These are phyloP conservation scores for Novumbra hubbsi DNA, from an alignment of 2,797 vertebrate species.

Conservation along the genomic window DNA sequence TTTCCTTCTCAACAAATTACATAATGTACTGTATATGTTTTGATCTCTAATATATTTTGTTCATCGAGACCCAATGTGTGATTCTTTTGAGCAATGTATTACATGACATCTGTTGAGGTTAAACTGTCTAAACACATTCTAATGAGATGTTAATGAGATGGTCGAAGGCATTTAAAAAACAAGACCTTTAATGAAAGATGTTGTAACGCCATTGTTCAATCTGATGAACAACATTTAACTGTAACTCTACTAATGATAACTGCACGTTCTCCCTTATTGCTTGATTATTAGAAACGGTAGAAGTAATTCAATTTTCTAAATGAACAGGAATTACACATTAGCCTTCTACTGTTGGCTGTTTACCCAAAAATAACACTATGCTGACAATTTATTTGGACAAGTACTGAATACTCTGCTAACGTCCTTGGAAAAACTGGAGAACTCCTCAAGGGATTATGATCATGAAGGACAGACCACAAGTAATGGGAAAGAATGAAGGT, in stretches of 20 bases:
- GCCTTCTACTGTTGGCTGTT: background rate
- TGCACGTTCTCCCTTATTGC: too few species aligned
- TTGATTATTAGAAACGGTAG: background rate
- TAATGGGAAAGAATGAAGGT: constrained; percentile 39
- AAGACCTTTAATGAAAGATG: constrained; percentile 39
- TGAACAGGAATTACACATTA: background rate
- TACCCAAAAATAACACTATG: background rate
- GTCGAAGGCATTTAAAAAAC: constrained; percentile 14
- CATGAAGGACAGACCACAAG: constrained; percentile 33
- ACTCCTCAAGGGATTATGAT: constrained; percentile 29
- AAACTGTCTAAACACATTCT: too few species aligned
- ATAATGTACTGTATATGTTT: too few species aligned
- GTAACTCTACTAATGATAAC: too few species aligned
- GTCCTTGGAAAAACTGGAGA: constrained; percentile 32
- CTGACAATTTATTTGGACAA: background rate
- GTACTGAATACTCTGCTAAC: background rate
- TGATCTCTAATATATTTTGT: too few species aligned
- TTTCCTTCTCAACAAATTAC: too few species aligned
- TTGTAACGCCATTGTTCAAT: constrained; percentile 26
- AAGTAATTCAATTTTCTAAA: background rate
- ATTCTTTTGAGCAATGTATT: too few species aligned
- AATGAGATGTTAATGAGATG: background rate
- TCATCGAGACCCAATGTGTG: too few species aligned
- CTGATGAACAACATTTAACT: too few species aligned
- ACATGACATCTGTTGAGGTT: too few species aligned